Evolutionary conservation across 2,888 invertebrate species (phyloP), one percentile per base, ranked within the genome.

Genomic region (Papilio protenor): DNA sequence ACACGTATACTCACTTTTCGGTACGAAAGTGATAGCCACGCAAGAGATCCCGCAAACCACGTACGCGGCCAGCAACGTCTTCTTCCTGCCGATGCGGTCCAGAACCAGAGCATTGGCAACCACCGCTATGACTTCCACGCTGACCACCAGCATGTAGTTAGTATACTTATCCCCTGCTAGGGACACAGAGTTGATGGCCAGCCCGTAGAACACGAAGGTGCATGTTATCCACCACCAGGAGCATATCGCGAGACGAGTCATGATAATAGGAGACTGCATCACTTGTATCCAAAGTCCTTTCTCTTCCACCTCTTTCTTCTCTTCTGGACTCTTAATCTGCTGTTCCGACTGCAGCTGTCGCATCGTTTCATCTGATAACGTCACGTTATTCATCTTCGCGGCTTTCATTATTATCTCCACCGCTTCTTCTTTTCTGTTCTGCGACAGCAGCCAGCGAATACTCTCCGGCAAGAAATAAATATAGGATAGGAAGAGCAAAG

Each of bases 141-240:
- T 90, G 47, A 96, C 95, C 64, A 96, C 96, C 83, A 96, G 87
- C 83, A 97, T 96, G 86, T 97, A 98, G 90, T 97, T 98, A 21
- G 97, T 90, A 87, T 97, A 97, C 87, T 96, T 96, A 87, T 97
- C 96, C 0, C 97, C 97, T 40, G 96, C 96, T 79, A 98, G 90
- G 0, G 96, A 95, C 18, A 97, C 97, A 0, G 97, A 96, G 91
- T 97, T 97, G 82, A 98, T 94, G 6, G 97, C 97, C 76, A 98
- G 91, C 0, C 98, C 98, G 86, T 97, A 98, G 89, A 97, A 98
- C 64, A 98, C 96, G 82, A 98, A 96, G 0, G 97, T 96, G 83
- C 97, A 97, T 0, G 97, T 96, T 64, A 97, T 96, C 97, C 97
- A 97, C 92, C 97, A 97, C 89, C 93, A 94, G 4, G 94, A 94